These are phyloP conservation scores for Xiphophorus hellerii DNA, from an alignment of 2,113 vertebrate genomes.

Conservation along the genomic window DNA sequence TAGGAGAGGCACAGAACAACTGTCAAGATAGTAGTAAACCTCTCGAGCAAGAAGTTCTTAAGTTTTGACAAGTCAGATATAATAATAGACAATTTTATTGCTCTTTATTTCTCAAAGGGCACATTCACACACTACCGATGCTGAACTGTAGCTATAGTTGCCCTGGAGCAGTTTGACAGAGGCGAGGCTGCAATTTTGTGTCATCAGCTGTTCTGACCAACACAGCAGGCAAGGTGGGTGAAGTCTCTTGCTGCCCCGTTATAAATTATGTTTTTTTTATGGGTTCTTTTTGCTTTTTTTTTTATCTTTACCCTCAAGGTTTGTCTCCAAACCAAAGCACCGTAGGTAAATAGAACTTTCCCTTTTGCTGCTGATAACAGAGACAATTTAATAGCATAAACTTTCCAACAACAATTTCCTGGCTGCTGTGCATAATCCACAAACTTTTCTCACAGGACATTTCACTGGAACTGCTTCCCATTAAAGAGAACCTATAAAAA, in stretches of 20 bases:
- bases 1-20: too few species aligned
- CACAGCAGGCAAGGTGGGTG: too few species aligned
- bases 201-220: too few species aligned
- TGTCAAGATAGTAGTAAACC: too few species aligned
- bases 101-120: too few species aligned
- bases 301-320: conserved; percentile 3
- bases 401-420: conserved; percentile 29
- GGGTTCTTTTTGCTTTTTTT: neutral
- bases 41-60: too few species aligned
- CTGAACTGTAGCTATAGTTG: too few species aligned
- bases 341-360: neutral
- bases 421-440: conserved; percentile 15
- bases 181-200: too few species aligned
- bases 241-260: neutral
- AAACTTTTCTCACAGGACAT: neutral
- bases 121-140: too few species aligned
- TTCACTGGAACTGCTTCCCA: neutral
- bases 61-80: too few species aligned
- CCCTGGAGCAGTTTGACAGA: too few species aligned
- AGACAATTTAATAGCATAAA: conserved; percentile 7
- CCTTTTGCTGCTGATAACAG: neutral
- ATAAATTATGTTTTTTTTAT: neutral
- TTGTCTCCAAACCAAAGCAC: neutral
- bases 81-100: too few species aligned
- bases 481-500: conserved; percentile 6